Conservation (phyloP, 1,140 invertebrate genomes). For the Trissolcus basalis region DNA sequence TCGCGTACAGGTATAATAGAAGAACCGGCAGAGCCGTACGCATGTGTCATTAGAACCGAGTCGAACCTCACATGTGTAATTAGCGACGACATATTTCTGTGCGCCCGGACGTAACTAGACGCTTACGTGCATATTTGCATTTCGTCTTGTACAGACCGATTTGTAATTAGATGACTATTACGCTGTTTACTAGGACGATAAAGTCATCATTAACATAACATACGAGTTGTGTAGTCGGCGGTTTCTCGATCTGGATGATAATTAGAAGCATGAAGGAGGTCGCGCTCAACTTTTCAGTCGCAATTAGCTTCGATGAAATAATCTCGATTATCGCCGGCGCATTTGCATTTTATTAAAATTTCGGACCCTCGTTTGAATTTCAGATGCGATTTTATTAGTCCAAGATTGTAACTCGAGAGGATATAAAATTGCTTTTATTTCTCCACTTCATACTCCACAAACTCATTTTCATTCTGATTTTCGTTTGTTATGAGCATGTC, state of each 20-base stretch:
- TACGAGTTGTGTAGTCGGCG: slow-evolving; percentile 51
- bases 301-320: slow-evolving; percentile 41
- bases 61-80: slow-evolving; percentile 51
- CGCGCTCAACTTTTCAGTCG: slow-evolving; percentile 28
- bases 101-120: slow-evolving; percentile 58
- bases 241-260: slow-evolving; percentile 58
- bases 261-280: slow-evolving; percentile 57
- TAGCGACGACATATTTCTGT: slow-evolving; percentile 58
- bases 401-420: no score
- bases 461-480: no score
- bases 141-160: slow-evolving; percentile 60
- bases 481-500: no score
- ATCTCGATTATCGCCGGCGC: slow-evolving; percentile 22
- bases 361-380: not conserved
- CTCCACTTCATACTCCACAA: no score
- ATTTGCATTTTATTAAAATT: slow-evolving; percentile 1
- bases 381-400: not conserved
- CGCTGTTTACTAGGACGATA: slow-evolving; percentile 58
- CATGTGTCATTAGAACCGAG: slow-evolving; percentile 50
- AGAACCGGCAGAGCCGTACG: slow-evolving; percentile 39
- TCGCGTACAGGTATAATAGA: slow-evolving; percentile 2
- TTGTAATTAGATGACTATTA: slow-evolving; percentile 63
- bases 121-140: slow-evolving; percentile 61
- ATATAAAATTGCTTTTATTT: no score
- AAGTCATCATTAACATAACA: slow-evolving; percentile 60